Evolutionary conservation across 2,888 invertebrate species (phyloP).

Genomic region (Galerucella calmariensis): DNA sequence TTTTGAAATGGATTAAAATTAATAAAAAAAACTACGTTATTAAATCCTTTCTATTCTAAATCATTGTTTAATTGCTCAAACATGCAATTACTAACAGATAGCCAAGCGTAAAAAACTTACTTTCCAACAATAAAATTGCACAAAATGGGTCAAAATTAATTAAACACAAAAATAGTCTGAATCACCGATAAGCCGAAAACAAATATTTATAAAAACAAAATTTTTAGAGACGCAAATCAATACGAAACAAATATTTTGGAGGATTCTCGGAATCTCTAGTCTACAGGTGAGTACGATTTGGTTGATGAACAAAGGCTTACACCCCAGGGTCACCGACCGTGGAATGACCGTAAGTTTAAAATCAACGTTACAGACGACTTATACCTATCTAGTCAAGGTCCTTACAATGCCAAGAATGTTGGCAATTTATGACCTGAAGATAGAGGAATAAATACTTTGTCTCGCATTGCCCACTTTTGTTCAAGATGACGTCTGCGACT

Average conservation of each 20-base stretch:
- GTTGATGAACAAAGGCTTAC: slow-evolving; percentile 46
- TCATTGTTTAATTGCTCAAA: neutral
- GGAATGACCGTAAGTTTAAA: slow-evolving; percentile 45
- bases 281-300: slow-evolving; percentile 34
- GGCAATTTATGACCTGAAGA: slow-evolving; percentile 13
- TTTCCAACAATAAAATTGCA: slow-evolving; percentile 3
- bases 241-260: slow-evolving; percentile 8
- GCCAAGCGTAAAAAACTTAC: neutral
- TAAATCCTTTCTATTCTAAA: neutral
- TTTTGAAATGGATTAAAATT: too few relatives aligned
- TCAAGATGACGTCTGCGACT: slow-evolving; percentile 18
- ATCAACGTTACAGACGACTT: slow-evolving; percentile 31
- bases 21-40: neutral
- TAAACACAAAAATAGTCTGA: neutral
- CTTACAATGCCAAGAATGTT: slow-evolving; percentile 23
- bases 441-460: slow-evolving; percentile 27
- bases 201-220: neutral
- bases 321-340: slow-evolving; percentile 49
- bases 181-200: neutral
- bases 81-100: neutral
- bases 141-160: neutral
- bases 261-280: slow-evolving; percentile 10
- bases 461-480: slow-evolving; percentile 18
- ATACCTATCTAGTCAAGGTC: slow-evolving; percentile 31
- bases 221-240: slow-evolving; percentile 10